These are phyloP conservation scores for Mantis religiosa DNA, from an alignment of 2,888 invertebrate species.

Conservation along the genomic window DNA sequence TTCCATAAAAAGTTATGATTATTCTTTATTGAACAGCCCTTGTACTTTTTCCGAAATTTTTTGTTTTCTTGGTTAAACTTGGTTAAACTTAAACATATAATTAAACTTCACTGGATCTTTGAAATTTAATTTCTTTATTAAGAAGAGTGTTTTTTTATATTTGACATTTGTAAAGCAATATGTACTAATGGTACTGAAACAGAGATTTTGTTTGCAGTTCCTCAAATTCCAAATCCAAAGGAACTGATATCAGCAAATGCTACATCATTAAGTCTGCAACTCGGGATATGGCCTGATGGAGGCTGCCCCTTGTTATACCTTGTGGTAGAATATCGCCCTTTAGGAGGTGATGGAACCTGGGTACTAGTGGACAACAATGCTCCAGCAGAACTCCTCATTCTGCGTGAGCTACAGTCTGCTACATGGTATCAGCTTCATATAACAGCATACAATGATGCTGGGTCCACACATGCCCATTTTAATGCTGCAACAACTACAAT, in stretches of 20 bases:
- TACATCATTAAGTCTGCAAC: conserved; percentile 70
- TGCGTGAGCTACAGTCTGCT: conserved; percentile 61
- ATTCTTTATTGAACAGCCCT: too few species aligned
- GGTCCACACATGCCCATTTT: conserved; percentile 61
- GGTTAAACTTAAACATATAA: too few species aligned
- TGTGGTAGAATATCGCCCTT: conserved; percentile 58
- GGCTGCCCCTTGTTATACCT: conserved; percentile 79
- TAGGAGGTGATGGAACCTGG: conserved; percentile 50
- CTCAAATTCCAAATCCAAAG: conserved; percentile 67
- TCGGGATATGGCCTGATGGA: conserved; percentile 80
- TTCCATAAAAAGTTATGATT: too few species aligned
- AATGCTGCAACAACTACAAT: conserved; percentile 69
- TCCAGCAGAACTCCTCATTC: conserved; percentile 50
- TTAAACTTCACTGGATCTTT: too few species aligned
- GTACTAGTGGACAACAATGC: conserved; percentile 51
- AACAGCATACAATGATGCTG: conserved; percentile 69
- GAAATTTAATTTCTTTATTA: too few species aligned
- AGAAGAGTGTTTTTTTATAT: too few species aligned
- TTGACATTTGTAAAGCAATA: too few species aligned
- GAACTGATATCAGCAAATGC: conserved; percentile 76
- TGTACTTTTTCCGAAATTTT: too few species aligned
- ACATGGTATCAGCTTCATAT: conserved; percentile 69
- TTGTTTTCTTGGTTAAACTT: too few species aligned
- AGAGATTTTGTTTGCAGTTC: conserved; percentile 45
- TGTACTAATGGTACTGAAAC: too few species aligned